These are phyloP conservation scores for Drosophila sp. DNA, from an alignment of 1,140 invertebrate genomes.

Conservation along the genomic window DNA sequence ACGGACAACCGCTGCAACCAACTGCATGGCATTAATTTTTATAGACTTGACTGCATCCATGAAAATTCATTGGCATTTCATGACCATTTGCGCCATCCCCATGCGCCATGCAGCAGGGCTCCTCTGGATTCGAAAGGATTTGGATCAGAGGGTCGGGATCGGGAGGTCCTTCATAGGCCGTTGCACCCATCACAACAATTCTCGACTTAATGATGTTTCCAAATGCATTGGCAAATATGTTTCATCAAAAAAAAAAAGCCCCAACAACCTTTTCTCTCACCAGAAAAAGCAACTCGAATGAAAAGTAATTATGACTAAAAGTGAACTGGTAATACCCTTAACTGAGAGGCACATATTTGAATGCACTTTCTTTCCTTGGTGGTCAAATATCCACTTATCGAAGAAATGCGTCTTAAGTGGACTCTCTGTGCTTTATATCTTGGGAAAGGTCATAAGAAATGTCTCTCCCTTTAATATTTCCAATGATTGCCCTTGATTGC, in stretches of 20 bases:
- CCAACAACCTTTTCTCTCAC: constrained; percentile 12
- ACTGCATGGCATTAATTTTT: constrained; percentile 78
- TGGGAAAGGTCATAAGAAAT: too few species aligned
- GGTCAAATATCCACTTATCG: too few species aligned
- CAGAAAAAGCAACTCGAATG: neutral
- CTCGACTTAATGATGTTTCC: constrained; percentile 78
- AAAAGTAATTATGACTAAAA: constrained; percentile 5
- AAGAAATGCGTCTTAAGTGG: too few species aligned
- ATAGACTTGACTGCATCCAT: constrained; percentile 80
- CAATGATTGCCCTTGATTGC: too few species aligned
- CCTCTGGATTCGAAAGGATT: too few species aligned
- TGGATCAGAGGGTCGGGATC: neutral
- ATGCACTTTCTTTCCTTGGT: constrained; percentile 14
- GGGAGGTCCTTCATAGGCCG: constrained; percentile 68
- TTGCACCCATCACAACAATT: constrained; percentile 70
- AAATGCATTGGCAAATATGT: constrained; percentile 78
- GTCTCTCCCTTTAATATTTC: too few species aligned
- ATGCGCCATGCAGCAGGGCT: constrained; percentile 13
- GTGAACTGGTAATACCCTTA: neutral
- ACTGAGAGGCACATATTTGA: neutral
- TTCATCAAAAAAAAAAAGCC: constrained; percentile 44
- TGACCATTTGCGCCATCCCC: constrained; percentile 17
- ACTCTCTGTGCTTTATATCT: too few species aligned
- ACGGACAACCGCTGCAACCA: constrained; percentile 62
- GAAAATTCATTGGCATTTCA: constrained; percentile 74